Evolutionary conservation across 2,888 invertebrate species (phyloP), one percentile per base, ranked within the genome.

Genomic region (Dermolepida albohirtum): DNA sequence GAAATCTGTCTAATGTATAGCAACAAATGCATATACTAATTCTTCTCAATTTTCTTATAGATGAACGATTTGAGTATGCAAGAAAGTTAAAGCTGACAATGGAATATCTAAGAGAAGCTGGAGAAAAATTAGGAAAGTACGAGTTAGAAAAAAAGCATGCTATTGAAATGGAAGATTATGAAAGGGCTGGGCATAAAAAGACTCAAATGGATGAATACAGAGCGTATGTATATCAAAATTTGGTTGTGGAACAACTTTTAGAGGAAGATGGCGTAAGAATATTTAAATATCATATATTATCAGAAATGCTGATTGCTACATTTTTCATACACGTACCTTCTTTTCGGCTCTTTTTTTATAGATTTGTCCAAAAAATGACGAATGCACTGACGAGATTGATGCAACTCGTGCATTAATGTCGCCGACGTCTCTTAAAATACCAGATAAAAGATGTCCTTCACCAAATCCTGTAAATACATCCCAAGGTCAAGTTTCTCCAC

Each of bases 31-130:
- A 29, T 29, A 29, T 29, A 29, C 29, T 29, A 29, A 29, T 6
- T 4, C 6, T 34, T 34, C 10, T 6, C 6, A 34, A 34, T 7
- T 34, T 2, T 10, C 34, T 79, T 81, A 22, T 80, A 95, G 95
- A 92, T 80, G 97, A 97, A 83, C 88, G 95, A 73, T 97, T 95
- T 82, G 96, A 97, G 81, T 96, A 95, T 83, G 97, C 97, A 0
- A 91, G 96, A 66, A 94, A 95, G 73, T 83, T 97, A 8, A 97
- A 97, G 80, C 88, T 92, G 1, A 93, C 95, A 0, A 94, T 96
- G 83, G 88, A 91, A 63, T 92, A 93, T 59, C 82, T 98, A 17
- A 88, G 94, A 8, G 90, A 90, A 70, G 94, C 94, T 0, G 97
- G 97, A 0, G 95, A 96, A 80, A 89, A 94, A 64, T 86, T 97